Evolutionary conservation across 2,888 invertebrate species (phyloP).

Genomic region (Brassicogethes aeneus): DNA sequence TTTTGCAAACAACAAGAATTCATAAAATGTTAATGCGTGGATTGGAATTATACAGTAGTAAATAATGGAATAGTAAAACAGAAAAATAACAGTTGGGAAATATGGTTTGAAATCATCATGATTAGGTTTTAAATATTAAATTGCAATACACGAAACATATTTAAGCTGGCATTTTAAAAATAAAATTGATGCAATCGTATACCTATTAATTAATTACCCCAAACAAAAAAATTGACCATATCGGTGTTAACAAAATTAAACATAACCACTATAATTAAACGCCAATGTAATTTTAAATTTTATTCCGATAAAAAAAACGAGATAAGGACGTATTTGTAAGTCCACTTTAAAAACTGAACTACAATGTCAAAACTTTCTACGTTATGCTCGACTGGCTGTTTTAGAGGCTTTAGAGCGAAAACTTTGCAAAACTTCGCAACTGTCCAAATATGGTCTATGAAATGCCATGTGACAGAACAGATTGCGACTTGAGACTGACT

Average conservation of each 20-base stretch:
- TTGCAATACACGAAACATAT: too few species aligned
- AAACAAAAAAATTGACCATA: too few species aligned
- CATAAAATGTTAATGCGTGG: too few species aligned
- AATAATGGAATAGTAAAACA: too few species aligned
- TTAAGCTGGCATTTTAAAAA: too few species aligned
- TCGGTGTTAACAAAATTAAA: neutral
- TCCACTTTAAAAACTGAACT: neutral
- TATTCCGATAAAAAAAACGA: neutral
- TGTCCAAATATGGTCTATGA: constrained; percentile 3
- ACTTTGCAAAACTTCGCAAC: neutral
- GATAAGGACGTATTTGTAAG: neutral
- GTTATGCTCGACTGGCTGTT: neutral
- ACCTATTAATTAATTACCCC: too few species aligned
- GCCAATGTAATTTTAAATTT: neutral
- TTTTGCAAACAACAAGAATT: too few species aligned
- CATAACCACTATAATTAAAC: neutral
- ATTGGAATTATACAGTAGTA: too few species aligned
- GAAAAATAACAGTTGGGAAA: too few species aligned
- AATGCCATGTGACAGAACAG: constrained; percentile 1
- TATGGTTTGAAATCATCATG: too few species aligned
- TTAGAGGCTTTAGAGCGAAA: neutral
- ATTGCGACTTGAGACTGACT: neutral
- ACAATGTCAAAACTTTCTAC: neutral
- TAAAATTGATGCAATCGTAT: too few species aligned
- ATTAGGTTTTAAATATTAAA: too few species aligned